phyloP scores from a whole-genome alignment of 1,140 invertebrate genomes.

The Procambarus clarkii region DNA sequence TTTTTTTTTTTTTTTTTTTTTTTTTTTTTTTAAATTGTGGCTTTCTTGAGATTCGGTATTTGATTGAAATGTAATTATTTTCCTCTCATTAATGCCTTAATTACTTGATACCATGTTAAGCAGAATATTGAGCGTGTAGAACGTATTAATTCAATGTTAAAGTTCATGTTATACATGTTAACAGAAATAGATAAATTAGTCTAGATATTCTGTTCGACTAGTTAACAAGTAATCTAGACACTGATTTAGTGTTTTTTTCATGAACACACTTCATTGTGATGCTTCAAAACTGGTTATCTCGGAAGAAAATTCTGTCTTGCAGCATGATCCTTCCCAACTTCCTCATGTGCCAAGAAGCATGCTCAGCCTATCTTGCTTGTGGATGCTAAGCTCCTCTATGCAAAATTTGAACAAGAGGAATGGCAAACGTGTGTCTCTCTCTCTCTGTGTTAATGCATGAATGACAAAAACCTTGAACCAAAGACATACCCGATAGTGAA shows the following conservation, averaged over 20 bases:
- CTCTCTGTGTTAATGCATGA: conserved; percentile 19
- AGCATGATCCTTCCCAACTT: conserved; percentile 20
- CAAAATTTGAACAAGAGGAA: conserved; percentile 33
- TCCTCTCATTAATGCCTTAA: not conserved
- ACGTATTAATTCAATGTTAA: not conserved
- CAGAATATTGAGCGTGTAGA: not conserved
- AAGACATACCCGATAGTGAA: conserved; percentile 58
- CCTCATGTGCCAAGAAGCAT: conserved; percentile 43
- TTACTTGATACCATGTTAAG: not conserved
- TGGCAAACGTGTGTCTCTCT: conserved; percentile 24
- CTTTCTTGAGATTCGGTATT: not conserved
- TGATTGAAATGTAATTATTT: not conserved
- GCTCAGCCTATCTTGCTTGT: conserved; percentile 24
- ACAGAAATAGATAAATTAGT: not conserved
- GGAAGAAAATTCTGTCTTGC: conserved; percentile 2
- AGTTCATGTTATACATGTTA: not conserved
- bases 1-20: no score
- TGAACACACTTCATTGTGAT: not conserved
- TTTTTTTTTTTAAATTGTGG: not conserved
- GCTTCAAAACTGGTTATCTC: not conserved
- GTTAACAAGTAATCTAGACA: not conserved
- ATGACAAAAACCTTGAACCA: conserved; percentile 61
- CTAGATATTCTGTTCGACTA: not conserved
- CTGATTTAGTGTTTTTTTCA: not conserved
- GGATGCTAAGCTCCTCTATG: conserved; percentile 24